phyloP scores from a whole-genome alignment of 2,888 invertebrate genomes.

The Oligia latruncula region DNA sequence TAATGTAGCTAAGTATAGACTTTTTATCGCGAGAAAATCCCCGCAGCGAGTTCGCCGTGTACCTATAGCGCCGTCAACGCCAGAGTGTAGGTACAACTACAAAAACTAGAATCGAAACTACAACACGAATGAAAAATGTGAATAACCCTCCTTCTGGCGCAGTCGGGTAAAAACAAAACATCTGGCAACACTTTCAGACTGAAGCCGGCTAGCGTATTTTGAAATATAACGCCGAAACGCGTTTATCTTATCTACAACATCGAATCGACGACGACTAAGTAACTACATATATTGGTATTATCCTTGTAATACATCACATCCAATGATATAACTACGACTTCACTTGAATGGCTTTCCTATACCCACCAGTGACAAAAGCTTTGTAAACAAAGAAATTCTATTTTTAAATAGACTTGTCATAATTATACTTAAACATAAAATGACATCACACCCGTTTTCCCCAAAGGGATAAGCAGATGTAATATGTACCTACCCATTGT shows the following conservation, averaged over 20 bases:
- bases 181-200: not conserved
- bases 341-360: not conserved
- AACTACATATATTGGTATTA: not conserved
- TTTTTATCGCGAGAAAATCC: no score
- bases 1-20: no score
- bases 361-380: not conserved
- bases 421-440: no score
- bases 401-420: no score
- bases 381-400: no score
- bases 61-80: no score
- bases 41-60: no score
- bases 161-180: not conserved
- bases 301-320: not conserved
- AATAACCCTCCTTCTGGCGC: no score
- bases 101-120: not conserved
- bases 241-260: slow-evolving; percentile 23
- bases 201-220: not conserved
- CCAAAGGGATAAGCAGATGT: no score
- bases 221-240: not conserved
- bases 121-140: not conserved
- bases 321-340: not conserved
- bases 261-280: not conserved
- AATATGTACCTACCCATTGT: no score
- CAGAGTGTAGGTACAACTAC: no score
- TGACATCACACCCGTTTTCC: no score